Evolutionary conservation across 2,888 invertebrate species (phyloP).

Genomic region (Epicampocera succincta): DNA sequence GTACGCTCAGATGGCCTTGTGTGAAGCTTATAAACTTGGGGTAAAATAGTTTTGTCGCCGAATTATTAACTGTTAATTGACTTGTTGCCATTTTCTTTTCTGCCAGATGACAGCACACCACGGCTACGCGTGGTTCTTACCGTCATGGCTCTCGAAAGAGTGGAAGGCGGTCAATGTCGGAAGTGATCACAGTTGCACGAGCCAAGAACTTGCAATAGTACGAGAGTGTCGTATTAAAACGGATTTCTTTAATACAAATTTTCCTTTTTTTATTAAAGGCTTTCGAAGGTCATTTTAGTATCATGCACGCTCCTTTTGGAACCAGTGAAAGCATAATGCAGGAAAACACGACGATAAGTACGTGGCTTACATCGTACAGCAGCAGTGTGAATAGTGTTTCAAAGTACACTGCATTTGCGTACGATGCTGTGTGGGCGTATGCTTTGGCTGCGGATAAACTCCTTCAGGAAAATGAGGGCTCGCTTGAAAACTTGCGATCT

Average conservation of each 20-base stretch:
- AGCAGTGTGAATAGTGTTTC: conserved; percentile 78
- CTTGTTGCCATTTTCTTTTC: background rate
- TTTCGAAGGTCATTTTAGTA: conserved; percentile 87
- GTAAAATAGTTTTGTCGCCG: conserved; percentile 69
- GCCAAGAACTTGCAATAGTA: conserved; percentile 84
- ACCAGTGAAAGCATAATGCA: conserved; percentile 83
- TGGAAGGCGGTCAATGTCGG: conserved; percentile 85
- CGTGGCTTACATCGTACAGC: conserved; percentile 82
- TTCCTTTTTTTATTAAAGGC: conserved; percentile 81
- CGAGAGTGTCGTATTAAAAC: background rate
- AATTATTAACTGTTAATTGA: background rate
- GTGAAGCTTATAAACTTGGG: conserved; percentile 85
- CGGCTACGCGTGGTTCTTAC: conserved; percentile 94
- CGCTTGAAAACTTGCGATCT: conserved; percentile 73
- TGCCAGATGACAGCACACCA: conserved; percentile 85
- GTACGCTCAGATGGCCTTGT: conserved; percentile 89
- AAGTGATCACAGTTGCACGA: conserved; percentile 83
- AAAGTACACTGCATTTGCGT: conserved; percentile 88
- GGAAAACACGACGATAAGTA: conserved; percentile 84
- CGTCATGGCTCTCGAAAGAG: conserved; percentile 86
- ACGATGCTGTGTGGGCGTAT: conserved; percentile 92
- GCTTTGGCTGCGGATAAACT: conserved; percentile 87
- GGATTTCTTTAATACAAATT: background rate
- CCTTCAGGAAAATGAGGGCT: conserved; percentile 82
- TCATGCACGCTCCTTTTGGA: conserved; percentile 87